Conservation (phyloP, 2,113 vertebrate species). For the Ictidomys tridecemlineatus region DNA sequence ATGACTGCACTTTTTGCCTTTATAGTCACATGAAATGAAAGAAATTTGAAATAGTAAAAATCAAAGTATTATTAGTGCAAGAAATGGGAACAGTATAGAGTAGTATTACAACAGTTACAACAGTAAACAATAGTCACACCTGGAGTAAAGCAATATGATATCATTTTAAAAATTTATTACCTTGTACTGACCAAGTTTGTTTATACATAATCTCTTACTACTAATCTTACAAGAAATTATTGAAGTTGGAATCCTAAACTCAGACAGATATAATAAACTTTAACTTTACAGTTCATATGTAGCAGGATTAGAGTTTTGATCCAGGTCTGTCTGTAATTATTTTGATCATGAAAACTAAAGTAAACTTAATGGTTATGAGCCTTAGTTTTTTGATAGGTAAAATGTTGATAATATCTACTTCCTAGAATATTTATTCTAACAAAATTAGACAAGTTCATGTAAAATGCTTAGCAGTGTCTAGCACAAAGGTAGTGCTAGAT, state of each 20-base stretch:
- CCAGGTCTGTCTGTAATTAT: neutral
- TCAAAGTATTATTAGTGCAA: constrained; percentile 12
- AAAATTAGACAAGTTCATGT: neutral
- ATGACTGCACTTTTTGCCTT: neutral
- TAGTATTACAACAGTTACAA: neutral
- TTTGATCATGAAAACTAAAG: neutral
- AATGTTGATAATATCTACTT: neutral
- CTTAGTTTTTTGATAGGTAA: neutral
- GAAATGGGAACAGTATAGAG: neutral
- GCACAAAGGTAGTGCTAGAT: neutral
- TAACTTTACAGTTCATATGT: neutral
- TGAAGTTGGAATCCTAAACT: neutral
- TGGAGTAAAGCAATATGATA: neutral
- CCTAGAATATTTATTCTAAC: neutral
- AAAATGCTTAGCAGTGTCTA: neutral
- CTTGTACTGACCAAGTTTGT: neutral
- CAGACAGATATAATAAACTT: neutral
- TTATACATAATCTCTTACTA: neutral
- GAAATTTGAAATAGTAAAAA: constrained; percentile 21
- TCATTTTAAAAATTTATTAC: neutral
- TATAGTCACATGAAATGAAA: neutral
- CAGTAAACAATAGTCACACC: neutral
- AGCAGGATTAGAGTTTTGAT: neutral
- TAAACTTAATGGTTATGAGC: neutral
- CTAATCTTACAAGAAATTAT: neutral